Base-by-base conservation (phyloP, 2,888 invertebrate genomes). In the Toxonevra muliebris region DNA sequence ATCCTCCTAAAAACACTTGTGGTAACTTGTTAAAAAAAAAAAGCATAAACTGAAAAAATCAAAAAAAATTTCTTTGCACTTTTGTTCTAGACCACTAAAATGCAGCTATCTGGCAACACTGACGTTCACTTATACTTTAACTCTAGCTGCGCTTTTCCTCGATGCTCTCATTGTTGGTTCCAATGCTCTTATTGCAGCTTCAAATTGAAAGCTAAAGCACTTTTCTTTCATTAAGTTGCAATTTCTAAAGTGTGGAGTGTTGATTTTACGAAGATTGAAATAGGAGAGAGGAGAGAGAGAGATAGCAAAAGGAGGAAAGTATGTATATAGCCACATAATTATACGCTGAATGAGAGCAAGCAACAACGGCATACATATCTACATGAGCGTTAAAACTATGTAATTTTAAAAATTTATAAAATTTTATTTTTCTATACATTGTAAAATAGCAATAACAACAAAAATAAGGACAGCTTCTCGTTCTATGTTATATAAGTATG, bases 211-310 rank as follows among this genome's bases (percentile, higher is more conserved):
- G 30, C 30, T 30, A 7, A 7, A 30, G 66, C 66, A 64, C 66
- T 70, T 69, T 69, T 66, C 63, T 52, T 69, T 69, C 66, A 69
- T 69, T 69, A 69, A 61, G 52, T 64, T 66, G 63, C 66, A 60
- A 61, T 66, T 69, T 61, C 48, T 17, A 12, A 54, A 20, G 54
- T 48, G 57, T 53, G 19, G 20, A n/a, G n/a, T 41, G 20, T 41
- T 55, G 7, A 30, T 30, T 30, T 30, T 30, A 30, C 30, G 30
- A 30, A 7, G 2, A 30, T 30, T 30, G 30, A 30, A 30, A 2
- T 2, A 30, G 30, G 30, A 30, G 13, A 8, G 11, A n/a, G 15
- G 11, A n/a, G 15, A 17, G 5, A 19, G 19, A 19, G 15, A 8
- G 20, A 11, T 3, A 17, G 15, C 7, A 50, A 48, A 41, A 41